Conservation (phyloP, 92 coral and sea anemone genomes). For the Micromussa lordhowensis region DNA sequence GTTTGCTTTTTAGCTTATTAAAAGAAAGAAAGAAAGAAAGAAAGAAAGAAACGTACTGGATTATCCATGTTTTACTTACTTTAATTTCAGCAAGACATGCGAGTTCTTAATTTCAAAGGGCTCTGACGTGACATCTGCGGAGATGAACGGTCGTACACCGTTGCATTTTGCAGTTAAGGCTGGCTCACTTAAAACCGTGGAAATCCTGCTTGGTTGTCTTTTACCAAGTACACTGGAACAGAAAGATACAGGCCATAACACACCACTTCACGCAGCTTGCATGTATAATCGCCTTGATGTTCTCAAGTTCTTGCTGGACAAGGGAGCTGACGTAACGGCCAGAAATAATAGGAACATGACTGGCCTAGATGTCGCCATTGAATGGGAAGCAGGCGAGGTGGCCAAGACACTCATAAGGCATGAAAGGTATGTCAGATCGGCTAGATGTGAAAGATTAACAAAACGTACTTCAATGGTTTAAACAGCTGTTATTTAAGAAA, state of each 20-base stretch:
- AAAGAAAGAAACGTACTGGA: not conserved
- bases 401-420: slow-evolving; percentile 76
- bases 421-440: slow-evolving; percentile 43
- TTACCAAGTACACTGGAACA: slow-evolving; percentile 43
- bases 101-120: slow-evolving; percentile 56
- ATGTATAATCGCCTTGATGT: slow-evolving; percentile 43
- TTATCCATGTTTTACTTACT: not conserved
- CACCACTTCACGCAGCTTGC: slow-evolving; percentile 73
- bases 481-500: no score
- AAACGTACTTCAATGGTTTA: no score
- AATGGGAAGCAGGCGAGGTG: slow-evolving; percentile 61
- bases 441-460: no score
- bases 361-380: slow-evolving; percentile 81
- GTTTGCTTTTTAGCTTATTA: no score
- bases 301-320: slow-evolving; percentile 65
- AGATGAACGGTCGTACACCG: slow-evolving; percentile 46
- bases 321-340: slow-evolving; percentile 73
- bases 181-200: slow-evolving; percentile 65
- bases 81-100: slow-evolving; percentile 68
- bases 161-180: slow-evolving; percentile 73
- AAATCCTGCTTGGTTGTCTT: slow-evolving; percentile 32
- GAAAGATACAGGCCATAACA: slow-evolving; percentile 50
- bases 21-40: not conserved
- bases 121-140: slow-evolving; percentile 43
- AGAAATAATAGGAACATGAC: slow-evolving; percentile 62